A percentile compares a stretch with the other conserved stretches of the same genome.
phyloP scores from a whole-genome alignment of 2,797 vertebrate species.

The Gouania willdenowi region DNA sequence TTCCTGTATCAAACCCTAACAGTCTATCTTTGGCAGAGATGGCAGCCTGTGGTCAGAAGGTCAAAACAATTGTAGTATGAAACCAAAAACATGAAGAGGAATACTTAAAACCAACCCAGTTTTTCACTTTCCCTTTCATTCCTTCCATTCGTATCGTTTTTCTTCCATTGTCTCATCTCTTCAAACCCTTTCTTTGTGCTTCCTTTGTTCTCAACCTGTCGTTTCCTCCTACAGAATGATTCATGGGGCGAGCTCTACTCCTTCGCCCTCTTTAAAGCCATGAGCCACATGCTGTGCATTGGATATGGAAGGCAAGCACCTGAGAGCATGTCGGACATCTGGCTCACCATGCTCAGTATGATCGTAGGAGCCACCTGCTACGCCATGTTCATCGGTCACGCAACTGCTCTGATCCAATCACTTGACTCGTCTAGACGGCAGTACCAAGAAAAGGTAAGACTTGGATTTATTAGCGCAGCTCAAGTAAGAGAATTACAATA shows the following conservation, averaged over 20 bases:
- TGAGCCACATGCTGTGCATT: conserved; percentile 98
- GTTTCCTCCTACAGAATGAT: conserved; percentile 80
- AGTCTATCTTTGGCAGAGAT: conserved; percentile 4
- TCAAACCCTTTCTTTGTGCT: background rate
- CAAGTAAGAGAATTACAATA: too few species aligned
- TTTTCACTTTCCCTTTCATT: background rate
- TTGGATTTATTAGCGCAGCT: too few species aligned
- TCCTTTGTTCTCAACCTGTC: background rate
- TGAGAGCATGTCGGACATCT: conserved; percentile 96
- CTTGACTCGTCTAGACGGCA: conserved; percentile 94
- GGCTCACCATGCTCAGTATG: conserved; percentile 99
- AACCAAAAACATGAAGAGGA: background rate
- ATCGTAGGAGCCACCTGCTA: conserved; percentile 97
- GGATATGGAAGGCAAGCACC: conserved; percentile 93
- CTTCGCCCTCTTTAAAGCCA: conserved; percentile 94
- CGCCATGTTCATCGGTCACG: conserved; percentile 97
- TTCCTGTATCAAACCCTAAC: background rate
- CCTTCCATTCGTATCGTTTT: too few species aligned
- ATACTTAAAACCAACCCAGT: too few species aligned
- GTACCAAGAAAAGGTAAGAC: conserved; percentile 93
- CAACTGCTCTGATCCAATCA: conserved; percentile 94
- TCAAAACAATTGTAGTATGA: conserved; percentile 1
- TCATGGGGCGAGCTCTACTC: conserved; percentile 95
- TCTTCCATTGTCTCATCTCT: background rate
- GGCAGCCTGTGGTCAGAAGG: background rate